Evolutionary conservation across 1,140 invertebrate genomes (phyloP).

Genomic region (Chironomus tepperi): DNA sequence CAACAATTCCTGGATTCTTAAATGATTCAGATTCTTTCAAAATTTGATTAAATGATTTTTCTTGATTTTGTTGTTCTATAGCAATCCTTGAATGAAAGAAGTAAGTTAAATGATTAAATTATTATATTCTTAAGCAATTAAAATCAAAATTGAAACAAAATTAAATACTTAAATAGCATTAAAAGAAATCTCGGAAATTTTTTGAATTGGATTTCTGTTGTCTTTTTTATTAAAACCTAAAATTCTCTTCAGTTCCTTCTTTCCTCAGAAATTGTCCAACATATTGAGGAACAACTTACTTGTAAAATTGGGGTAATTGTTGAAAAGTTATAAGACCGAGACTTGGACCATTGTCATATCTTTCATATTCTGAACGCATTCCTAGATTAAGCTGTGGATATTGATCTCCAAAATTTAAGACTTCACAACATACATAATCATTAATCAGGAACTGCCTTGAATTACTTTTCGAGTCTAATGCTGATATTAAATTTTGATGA

Average conservation of each 20-base stretch:
- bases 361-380: slow-evolving; percentile 68
- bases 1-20: slow-evolving; percentile 82
- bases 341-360: slow-evolving; percentile 51
- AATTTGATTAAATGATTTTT: slow-evolving; percentile 71
- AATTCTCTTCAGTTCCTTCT: neutral
- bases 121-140: neutral
- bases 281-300: slow-evolving; percentile 52
- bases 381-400: slow-evolving; percentile 79
- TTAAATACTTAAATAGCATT: neutral
- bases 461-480: slow-evolving; percentile 71
- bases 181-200: neutral
- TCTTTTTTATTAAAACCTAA: slow-evolving; percentile 18
- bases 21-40: slow-evolving; percentile 77
- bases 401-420: slow-evolving; percentile 75
- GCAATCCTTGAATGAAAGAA: slow-evolving; percentile 46
- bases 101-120: neutral
- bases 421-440: slow-evolving; percentile 79
- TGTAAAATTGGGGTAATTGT: slow-evolving; percentile 77
- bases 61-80: slow-evolving; percentile 56
- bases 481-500: slow-evolving; percentile 59
- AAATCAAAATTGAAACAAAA: neutral
- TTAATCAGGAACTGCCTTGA: slow-evolving; percentile 68
- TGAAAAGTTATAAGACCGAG: slow-evolving; percentile 76
- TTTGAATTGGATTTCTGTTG: neutral
- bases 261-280: neutral